Evolutionary conservation across 1,140 invertebrate genomes (phyloP).

Genomic region (Trichonephila clavata): DNA sequence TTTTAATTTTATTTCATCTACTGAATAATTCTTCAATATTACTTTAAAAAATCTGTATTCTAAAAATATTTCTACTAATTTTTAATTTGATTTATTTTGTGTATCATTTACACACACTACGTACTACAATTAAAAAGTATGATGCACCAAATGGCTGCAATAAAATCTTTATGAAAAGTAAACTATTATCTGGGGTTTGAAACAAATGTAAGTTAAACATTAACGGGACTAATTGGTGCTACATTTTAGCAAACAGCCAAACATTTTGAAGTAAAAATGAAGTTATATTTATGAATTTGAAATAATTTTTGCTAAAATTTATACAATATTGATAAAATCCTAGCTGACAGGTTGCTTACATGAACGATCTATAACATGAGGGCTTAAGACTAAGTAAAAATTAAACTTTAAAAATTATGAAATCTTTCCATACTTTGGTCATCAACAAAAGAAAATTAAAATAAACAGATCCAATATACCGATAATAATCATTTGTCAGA

Average conservation of each 20-base stretch:
- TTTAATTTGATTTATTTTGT: no score
- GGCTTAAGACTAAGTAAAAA: not conserved
- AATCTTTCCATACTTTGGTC: no score
- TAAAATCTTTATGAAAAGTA: no score
- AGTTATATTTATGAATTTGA: not conserved
- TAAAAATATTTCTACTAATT: no score
- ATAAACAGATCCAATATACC: not conserved
- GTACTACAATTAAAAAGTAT: no score
- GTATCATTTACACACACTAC: no score
- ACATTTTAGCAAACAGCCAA: slow-evolving; percentile 26
- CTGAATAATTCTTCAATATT: no score
- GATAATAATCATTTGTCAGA: not conserved
- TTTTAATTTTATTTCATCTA: no score
- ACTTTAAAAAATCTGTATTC: no score
- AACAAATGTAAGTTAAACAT: not conserved
- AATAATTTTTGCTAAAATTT: slow-evolving; percentile 8
- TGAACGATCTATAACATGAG: not conserved
- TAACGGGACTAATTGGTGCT: slow-evolving; percentile 13
- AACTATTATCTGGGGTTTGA: not conserved
- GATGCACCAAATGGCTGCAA: no score
- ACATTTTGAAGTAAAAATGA: not conserved
- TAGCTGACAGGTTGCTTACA: not conserved
- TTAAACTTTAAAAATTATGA: not conserved
- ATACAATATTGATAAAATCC: not conserved
- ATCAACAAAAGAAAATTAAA: not conserved